Percentiles rank a stretch among this genome's conserved stretches.
Conservation (phyloP, 2,888 invertebrate genomes). For the Aromia moschata region DNA sequence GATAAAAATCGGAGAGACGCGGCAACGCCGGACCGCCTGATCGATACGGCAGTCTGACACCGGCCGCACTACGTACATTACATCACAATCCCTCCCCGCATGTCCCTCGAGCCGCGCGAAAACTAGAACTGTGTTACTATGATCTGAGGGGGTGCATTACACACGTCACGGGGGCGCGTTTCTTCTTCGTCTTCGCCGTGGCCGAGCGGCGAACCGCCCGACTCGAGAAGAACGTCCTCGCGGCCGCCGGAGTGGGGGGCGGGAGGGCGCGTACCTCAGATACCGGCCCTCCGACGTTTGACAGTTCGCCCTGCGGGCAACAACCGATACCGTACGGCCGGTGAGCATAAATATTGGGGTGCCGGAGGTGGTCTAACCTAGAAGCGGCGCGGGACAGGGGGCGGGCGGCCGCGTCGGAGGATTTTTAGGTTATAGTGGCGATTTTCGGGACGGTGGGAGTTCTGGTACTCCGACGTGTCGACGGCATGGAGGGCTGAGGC, state of each 20-base stretch:
- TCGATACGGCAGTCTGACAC: slow-evolving; percentile 60
- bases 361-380: slow-evolving; percentile 2
- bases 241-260: not conserved
- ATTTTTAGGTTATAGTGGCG: slow-evolving; percentile 11
- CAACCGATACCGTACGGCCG: slow-evolving; percentile 9
- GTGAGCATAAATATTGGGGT: not conserved
- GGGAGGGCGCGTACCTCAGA: slow-evolving; percentile 6
- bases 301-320: slow-evolving; percentile 20
- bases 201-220: not conserved
- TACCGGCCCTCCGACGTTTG: slow-evolving; percentile 14
- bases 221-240: no score
- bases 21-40: slow-evolving; percentile 55
- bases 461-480: slow-evolving; percentile 1
- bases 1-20: no score
- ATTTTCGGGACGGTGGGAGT: slow-evolving; percentile 4
- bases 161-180: not conserved
- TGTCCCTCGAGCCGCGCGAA: no score
- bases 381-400: not conserved
- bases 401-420: not conserved
- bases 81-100: no score
- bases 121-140: slow-evolving; percentile 27
- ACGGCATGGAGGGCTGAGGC: not conserved
- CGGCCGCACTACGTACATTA: slow-evolving; percentile 51
- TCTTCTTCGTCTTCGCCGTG: not conserved
- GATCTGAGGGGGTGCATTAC: slow-evolving; percentile 13